Evolutionary conservation across 2,888 invertebrate species (phyloP).

Genomic region (Sylvicola cinctus): DNA sequence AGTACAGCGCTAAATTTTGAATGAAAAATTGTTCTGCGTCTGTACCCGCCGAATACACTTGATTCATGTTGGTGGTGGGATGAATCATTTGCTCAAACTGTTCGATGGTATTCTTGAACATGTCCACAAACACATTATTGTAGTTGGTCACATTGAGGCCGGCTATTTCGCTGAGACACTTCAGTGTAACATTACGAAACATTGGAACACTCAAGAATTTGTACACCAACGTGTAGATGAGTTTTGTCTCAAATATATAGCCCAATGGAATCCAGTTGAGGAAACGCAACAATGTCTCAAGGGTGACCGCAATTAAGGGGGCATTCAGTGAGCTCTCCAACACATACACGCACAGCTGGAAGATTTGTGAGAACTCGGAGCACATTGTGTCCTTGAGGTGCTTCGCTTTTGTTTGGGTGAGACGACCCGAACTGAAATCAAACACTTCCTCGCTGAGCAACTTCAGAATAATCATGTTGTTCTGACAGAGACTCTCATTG

Average conservation of each 20-base stretch:
- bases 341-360: constrained; percentile 93
- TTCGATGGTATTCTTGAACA: constrained; percentile 83
- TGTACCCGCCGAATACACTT: constrained; percentile 80
- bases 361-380: constrained; percentile 95
- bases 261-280: constrained; percentile 99
- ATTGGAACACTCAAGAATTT: constrained; percentile 96
- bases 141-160: constrained; percentile 77
- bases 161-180: constrained; percentile 96
- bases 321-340: constrained; percentile 97
- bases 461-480: constrained; percentile 97
- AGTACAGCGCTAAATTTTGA: constrained; percentile 91
- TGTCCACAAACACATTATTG: constrained; percentile 74
- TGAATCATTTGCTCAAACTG: constrained; percentile 87
- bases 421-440: constrained; percentile 93
- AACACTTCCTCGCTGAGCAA: constrained; percentile 97
- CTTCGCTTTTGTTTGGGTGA: constrained; percentile 98
- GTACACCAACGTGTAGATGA: constrained; percentile 81
- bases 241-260: constrained; percentile 97
- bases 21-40: constrained; percentile 99
- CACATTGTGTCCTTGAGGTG: constrained; percentile 99
- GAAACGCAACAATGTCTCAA: constrained; percentile 90
- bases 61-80: constrained; percentile 73
- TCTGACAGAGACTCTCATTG: constrained; percentile 96
- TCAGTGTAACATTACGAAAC: constrained; percentile 94
- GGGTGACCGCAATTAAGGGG: constrained; percentile 81